Evolutionary conservation across 2,113 vertebrate genomes (phyloP).

Genomic region (Ailurus styani): DNA sequence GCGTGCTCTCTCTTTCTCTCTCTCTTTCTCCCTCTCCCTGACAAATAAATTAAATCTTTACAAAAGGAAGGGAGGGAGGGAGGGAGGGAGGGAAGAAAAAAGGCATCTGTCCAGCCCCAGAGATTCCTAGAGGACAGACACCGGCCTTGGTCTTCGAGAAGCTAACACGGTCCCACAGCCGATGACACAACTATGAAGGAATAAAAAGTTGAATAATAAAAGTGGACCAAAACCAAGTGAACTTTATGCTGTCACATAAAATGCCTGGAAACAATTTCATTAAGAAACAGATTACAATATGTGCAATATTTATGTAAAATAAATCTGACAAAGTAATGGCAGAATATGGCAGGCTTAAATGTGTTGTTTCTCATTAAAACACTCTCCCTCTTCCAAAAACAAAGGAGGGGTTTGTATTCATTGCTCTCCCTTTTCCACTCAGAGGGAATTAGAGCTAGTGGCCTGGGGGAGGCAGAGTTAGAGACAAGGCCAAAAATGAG

Average conservation of each 20-base stretch:
- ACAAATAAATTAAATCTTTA: neutral
- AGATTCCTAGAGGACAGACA: neutral
- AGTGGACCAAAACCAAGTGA: neutral
- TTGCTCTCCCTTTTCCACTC: neutral
- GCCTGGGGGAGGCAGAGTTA: neutral
- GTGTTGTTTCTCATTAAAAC: neutral
- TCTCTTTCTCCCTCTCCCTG: too few species aligned
- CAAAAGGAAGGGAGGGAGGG: neutral
- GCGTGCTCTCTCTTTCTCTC: rapidly evolving
- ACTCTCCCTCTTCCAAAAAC: neutral
- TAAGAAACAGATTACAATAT: neutral
- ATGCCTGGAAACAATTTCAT: neutral
- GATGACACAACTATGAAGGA: neutral
- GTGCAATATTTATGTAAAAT: neutral
- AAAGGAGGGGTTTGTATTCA: neutral
- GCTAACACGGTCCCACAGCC: neutral
- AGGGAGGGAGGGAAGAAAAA: neutral
- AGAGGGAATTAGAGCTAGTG: neutral
- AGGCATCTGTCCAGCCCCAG: neutral
- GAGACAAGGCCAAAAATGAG: neutral
- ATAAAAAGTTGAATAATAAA: neutral
- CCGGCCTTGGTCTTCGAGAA: neutral
- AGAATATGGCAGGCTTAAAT: neutral
- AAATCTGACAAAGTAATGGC: neutral
- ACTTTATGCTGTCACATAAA: neutral